Base-by-base conservation (phyloP, 2,888 invertebrate species). In the Trachelus tabidus region DNA sequence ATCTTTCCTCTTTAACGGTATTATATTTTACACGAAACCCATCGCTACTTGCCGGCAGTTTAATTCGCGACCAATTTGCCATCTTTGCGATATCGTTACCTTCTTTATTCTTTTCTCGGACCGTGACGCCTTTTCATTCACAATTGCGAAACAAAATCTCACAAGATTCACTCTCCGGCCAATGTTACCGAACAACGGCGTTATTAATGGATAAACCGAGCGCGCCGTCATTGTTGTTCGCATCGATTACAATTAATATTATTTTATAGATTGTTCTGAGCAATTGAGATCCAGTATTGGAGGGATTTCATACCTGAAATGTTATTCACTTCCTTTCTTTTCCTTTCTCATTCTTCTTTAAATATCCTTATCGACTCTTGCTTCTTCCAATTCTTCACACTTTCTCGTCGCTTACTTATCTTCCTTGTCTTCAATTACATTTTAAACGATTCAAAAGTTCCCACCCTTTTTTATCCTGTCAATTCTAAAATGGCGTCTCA, bases 221-320 rank as follows among this genome's bases (percentile, higher is more conserved):
- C 69, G 37, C 76, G 76, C 30, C 69, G 69, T 11, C 6, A 23
- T 69, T 76, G 37, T 40, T n/a, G 6, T 23, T 37, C 76, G 76
- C 35, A 80, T 68, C 79, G 79, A 81, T 79, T 83, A 82, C 78
- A 77, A 84, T 81, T 85, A 85, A 79, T 81, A 81, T 81, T 82
- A 79, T 81, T 78, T 69, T 81, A 81, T 81, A 84, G 79, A 83
- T 82, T 82, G 85, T 88, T 88, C 86, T 89, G 89, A 89, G 89
- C 89, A 89, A 89, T 89, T 88, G 88, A 88, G 87, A 89, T 88
- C 85, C 84, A 86, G 81, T 85, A 86, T 86, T 89, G 89, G 89
- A 89, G 87, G 89, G 89, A 89, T 82, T 85, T 84, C 79, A 82
- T 85, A 84, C 83, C 83, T 85, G 83, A 84, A 84, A 73, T 78